Conservation (phyloP, 2,113 vertebrate genomes). For the Bufo gargarizans region DNA sequence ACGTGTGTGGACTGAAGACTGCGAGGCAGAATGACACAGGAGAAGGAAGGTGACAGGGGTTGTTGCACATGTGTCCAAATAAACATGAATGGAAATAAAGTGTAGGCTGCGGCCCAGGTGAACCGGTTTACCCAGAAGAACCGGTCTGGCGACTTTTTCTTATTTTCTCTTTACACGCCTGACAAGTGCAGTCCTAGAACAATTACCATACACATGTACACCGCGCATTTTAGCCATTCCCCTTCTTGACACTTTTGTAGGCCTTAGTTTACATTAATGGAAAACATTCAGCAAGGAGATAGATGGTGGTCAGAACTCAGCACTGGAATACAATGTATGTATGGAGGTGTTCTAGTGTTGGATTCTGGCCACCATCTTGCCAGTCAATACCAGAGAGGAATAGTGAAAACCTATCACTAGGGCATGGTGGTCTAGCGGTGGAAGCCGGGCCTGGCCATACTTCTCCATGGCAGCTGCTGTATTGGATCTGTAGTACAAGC, state of each 20-base stretch:
- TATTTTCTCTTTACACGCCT: background rate
- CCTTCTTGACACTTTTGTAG: too few species aligned
- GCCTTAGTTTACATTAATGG: background rate
- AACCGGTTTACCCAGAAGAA: background rate
- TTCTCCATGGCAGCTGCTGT: too few species aligned
- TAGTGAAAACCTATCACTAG: background rate
- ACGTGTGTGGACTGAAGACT: too few species aligned
- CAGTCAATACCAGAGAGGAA: background rate
- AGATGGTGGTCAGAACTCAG: background rate
- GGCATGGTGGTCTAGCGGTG: background rate
- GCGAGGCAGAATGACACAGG: background rate
- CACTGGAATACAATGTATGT: background rate
- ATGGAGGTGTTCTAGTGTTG: background rate
- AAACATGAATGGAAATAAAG: conserved; percentile 29
- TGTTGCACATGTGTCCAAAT: background rate
- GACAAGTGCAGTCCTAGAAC: background rate
- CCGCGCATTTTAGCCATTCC: background rate
- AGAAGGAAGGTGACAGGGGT: background rate
- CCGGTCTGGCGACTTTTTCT: background rate
- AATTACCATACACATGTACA: background rate
- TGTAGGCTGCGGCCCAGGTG: background rate
- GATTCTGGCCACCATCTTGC: background rate
- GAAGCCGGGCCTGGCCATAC: background rate
- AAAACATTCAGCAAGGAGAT: background rate
- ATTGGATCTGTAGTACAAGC: background rate